A percentile compares a stretch with the other conserved stretches of the same genome.
Conservation (phyloP, 1,140 invertebrate genomes). For the Ericerus pela region DNA sequence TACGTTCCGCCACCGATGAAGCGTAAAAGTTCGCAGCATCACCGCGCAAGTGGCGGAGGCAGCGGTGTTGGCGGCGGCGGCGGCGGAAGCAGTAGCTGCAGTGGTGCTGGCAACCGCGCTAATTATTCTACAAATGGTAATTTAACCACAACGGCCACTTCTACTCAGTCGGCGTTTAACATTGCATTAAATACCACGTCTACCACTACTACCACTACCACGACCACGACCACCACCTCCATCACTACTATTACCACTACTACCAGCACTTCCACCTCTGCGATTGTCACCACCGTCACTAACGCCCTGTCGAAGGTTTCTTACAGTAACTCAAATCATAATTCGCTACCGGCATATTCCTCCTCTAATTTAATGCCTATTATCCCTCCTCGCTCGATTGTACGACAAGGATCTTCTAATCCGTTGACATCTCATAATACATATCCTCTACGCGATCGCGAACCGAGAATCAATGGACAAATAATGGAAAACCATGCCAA, state of each 20-base stretch:
- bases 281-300: too few relatives aligned
- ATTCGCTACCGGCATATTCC: background rate
- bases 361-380: slow-evolving; percentile 10
- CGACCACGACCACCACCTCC: too few relatives aligned
- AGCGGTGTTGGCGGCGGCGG: background rate
- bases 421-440: slow-evolving; percentile 9
- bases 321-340: slow-evolving; percentile 5
- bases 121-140: slow-evolving; percentile 4
- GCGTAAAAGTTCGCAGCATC: slow-evolving; percentile 40
- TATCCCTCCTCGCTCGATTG: background rate
- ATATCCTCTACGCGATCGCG: slow-evolving; percentile 5
- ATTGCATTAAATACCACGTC: background rate
- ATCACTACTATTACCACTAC: too few relatives aligned
- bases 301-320: slow-evolving; percentile 1
- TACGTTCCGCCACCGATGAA: background rate
- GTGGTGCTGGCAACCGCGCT: background rate
- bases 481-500: slow-evolving; percentile 11
- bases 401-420: slow-evolving; percentile 2
- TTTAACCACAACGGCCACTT: slow-evolving; percentile 3
- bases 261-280: too few relatives aligned
- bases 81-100: background rate
- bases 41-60: slow-evolving; percentile 60
- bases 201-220: too few relatives aligned
- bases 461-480: slow-evolving; percentile 11
- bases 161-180: background rate